Base-by-base conservation (phyloP, 2,797 vertebrate species). In the Otolemur crassicaudatus region DNA sequence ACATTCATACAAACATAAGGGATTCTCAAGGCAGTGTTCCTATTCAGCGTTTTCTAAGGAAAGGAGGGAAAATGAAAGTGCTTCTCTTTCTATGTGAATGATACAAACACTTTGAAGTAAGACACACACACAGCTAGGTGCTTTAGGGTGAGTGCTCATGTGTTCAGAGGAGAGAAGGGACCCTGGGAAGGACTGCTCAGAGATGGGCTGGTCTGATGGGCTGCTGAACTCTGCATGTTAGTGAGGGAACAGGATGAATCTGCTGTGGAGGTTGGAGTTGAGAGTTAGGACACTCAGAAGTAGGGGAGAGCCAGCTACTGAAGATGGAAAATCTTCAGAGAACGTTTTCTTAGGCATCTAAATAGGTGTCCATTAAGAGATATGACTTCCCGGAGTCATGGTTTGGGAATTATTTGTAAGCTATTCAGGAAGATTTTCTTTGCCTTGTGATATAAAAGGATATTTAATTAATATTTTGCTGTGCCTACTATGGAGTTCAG, bases 381-480 rank as follows among this genome's bases (percentile, higher is more conserved):
- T 56, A 7, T 58, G 31, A 73, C 69, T 63, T 49, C 77, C 43
- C 5, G 61, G 63, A 88, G 37, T 77, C 46, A 77, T 84, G 34
- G 34, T 87, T 91, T 83, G n/a, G 46, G 60, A 87, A 60, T 86
- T 65, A 90, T 63, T 91, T 82, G 49, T 17, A 87, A 70, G 61
- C 60, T 63, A 16, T 7, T 76, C 13, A 5, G 80, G 83, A 67
- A 84, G 61, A 40, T 79, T 84, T 91, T 85, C 73, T n/a, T 90
- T 96, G 84, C 60, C 77, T n/a, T 88, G 12, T 34, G 20, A 87
- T 22, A 56, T 94, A 73, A 87, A 95, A 82, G 69, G n/a, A 25
- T 84, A 16, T 16, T 83, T 79, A 69, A 27, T 76, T 90, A 94
- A 56, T 76, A 93, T 77, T 75, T 65, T 60, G 23, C 16, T 87